These are phyloP conservation scores for Rousettus leschenaultii DNA, from an alignment of 2,113 vertebrate species.

Conservation along the genomic window DNA sequence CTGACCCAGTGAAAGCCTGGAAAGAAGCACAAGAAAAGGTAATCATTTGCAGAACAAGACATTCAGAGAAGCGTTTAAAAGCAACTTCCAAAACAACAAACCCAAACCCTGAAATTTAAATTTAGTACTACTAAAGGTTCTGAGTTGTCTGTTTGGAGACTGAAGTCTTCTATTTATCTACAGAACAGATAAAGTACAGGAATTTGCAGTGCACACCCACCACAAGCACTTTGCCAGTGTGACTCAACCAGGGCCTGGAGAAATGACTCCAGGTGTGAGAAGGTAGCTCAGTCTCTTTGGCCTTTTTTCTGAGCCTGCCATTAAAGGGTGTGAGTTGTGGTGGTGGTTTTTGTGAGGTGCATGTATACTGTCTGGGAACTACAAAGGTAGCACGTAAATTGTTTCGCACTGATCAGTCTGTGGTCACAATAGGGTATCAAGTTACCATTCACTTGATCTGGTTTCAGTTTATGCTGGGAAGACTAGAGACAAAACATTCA, in stretches of 20 bases:
- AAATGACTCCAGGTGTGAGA: conserved; percentile 60
- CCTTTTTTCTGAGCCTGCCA: conserved; percentile 56
- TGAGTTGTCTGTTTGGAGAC: conserved; percentile 60
- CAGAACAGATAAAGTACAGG: conserved; percentile 63
- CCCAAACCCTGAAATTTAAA: conserved; percentile 36
- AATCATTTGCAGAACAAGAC: conserved; percentile 77
- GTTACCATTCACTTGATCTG: conserved; percentile 21
- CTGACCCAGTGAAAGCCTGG: conserved; percentile 97
- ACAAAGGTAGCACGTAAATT: background rate
- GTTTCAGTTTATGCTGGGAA: conserved; percentile 34
- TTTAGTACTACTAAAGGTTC: conserved; percentile 52
- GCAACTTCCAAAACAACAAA: conserved; percentile 62
- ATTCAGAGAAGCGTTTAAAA: conserved; percentile 76
- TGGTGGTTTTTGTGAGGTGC: conserved; percentile 60
- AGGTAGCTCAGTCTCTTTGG: conserved; percentile 62
- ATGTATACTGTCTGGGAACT: background rate
- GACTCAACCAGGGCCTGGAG: conserved; percentile 57
- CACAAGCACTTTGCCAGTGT: conserved; percentile 45
- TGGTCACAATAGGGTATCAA: background rate
- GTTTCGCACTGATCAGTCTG: background rate
- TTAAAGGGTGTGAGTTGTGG: conserved; percentile 52
- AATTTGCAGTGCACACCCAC: conserved; percentile 51
- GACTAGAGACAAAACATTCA: background rate
- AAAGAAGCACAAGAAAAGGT: conserved; percentile 98
- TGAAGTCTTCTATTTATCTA: conserved; percentile 69